A percentile compares a stretch with the other conserved stretches of the same genome.
These are phyloP conservation scores for Bubo bubo DNA, from an alignment of 2,113 vertebrate species.

Conservation along the genomic window DNA sequence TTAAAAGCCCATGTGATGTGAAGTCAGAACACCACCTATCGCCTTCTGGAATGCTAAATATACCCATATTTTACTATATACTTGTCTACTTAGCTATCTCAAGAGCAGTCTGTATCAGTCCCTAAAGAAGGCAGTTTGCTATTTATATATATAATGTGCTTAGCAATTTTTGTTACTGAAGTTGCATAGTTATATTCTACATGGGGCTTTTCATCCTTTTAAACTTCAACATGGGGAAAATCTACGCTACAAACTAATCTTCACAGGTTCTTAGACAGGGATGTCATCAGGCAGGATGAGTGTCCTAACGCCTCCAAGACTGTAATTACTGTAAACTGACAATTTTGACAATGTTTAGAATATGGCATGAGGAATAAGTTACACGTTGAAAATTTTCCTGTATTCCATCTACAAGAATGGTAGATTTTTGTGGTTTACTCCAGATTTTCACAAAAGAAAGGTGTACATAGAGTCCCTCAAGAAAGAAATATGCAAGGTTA, in stretches of 20 bases:
- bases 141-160: conserved; percentile 24
- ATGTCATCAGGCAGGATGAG: background rate
- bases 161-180: conserved; percentile 28
- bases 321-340: background rate
- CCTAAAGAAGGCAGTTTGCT: conserved; percentile 36
- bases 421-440: background rate
- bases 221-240: background rate
- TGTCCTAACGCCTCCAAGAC: background rate
- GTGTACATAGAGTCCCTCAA: background rate
- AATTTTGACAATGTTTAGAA: background rate
- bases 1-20: background rate
- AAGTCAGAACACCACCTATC: background rate
- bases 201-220: background rate
- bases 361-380: background rate
- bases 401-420: background rate
- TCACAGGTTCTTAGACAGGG: background rate
- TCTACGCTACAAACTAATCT: background rate
- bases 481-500: background rate
- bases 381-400: background rate
- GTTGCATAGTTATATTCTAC: background rate
- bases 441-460: background rate
- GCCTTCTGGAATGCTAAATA: conserved; percentile 38
- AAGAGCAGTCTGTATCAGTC: background rate
- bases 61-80: background rate
- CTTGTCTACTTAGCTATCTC: background rate